Base-by-base conservation (phyloP, 2,113 vertebrate species). In the Trematomus loennbergii region DNA sequence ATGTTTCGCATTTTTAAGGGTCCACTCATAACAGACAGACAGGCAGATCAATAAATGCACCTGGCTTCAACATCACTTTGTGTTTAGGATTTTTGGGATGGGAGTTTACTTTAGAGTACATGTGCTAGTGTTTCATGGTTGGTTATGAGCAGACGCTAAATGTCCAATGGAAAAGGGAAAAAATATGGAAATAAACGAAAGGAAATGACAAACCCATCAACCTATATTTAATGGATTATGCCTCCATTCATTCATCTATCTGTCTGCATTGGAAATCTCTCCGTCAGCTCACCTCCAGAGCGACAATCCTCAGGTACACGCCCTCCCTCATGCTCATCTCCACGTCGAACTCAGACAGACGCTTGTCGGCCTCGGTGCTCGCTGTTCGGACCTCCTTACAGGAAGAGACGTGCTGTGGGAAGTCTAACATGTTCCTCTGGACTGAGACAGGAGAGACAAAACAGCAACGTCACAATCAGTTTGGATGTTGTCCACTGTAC, bases 321-420 rank as follows among this genome's bases (percentile, higher is more conserved):
- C 99, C 98, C 84, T 95, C 96, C 82, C 98, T 93, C 98, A 99
- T 99, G 95, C 97, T 99, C 97, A 97, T 99, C 94, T 99, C 98
- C 90, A 99, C 97, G 0, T 99, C 98, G 0, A 99, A 99, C 86
- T 98, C 98, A 0, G 97, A 99, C 72, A 99, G 95, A 76, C 91
- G 95, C 90, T 99, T 99, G 92, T 99, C 98, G 0, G 98, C 97
- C 58, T 97, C 96, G 0, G 98, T 99, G 95, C 98, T 99, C 5
- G 98, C 97, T 0, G 92, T 9, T 0, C 98, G 96, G 55, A 97
- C 94, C 12, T 96, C 97, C 89, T 97, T 98, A 78, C 69, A 90
- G 0, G 97, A 91, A 1, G 97, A 97, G 33, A 99, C 97, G 3
- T 99, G 97, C 93, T 99, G 98, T 0, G 97, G 98, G 91, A 99